phyloP scores from a whole-genome alignment of 2,113 vertebrate species.

The Ageneiosus marmoratus region DNA sequence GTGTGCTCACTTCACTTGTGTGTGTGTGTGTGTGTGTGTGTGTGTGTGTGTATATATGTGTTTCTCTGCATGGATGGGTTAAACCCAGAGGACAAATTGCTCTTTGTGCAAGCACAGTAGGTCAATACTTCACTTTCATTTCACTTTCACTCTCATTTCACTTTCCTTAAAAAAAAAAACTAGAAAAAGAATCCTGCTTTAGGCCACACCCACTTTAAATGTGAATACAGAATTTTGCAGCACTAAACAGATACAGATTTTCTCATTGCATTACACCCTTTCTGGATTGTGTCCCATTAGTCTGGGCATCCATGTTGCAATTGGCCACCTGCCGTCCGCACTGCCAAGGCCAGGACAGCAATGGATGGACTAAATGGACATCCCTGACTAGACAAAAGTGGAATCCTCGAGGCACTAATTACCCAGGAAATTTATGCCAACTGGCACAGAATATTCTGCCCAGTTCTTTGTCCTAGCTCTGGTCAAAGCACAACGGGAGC shows the following conservation, averaged over 20 bases:
- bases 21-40: too few relatives aligned
- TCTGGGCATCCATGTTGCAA: slow-evolving; percentile 12
- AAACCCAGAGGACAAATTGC: too few relatives aligned
- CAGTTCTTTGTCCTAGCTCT: slow-evolving; percentile 41
- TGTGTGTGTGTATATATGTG: too few relatives aligned
- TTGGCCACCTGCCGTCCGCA: slow-evolving; percentile 38
- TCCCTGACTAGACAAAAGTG: slow-evolving; percentile 33
- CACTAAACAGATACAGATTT: slow-evolving; percentile 19
- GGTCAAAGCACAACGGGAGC: slow-evolving; percentile 55
- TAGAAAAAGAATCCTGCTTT: not conserved
- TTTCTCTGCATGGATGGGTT: too few relatives aligned
- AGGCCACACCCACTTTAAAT: not conserved
- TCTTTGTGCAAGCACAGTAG: too few relatives aligned
- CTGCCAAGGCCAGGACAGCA: slow-evolving; percentile 8
- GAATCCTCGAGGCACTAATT: slow-evolving; percentile 37
- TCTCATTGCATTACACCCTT: not conserved
- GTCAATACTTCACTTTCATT: too few relatives aligned
- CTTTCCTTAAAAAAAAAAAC: too few relatives aligned
- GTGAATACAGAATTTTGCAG: not conserved
- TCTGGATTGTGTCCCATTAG: slow-evolving; percentile 27
- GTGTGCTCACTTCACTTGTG: too few relatives aligned
- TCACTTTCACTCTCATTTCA: too few relatives aligned
- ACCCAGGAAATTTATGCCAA: slow-evolving; percentile 44
- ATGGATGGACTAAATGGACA: not conserved
- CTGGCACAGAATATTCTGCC: slow-evolving; percentile 60